Evolutionary conservation across 1,140 invertebrate species (phyloP).

Genomic region (Procambarus clarkii): DNA sequence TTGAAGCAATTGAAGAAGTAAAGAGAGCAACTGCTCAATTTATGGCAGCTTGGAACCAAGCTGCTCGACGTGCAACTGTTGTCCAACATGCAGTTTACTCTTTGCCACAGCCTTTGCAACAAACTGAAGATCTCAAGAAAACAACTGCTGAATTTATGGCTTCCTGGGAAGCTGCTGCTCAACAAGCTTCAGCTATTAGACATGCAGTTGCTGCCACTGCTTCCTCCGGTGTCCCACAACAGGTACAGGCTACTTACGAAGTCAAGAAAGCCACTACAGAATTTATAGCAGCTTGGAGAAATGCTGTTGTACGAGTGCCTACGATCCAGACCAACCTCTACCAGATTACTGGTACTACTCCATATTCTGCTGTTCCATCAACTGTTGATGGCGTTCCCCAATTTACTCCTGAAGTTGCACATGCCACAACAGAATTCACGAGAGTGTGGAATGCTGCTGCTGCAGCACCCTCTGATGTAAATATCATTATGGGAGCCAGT

Average conservation of each 20-base stretch:
- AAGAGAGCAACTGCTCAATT: slow-evolving; percentile 31
- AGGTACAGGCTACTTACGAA: slow-evolving; percentile 26
- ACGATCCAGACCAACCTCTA: too few species aligned
- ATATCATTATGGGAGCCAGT: slow-evolving; percentile 49
- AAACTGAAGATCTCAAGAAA: not conserved
- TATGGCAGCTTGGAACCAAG: slow-evolving; percentile 29
- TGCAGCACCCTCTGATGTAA: slow-evolving; percentile 46
- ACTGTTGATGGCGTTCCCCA: slow-evolving; percentile 21
- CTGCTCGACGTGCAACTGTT: slow-evolving; percentile 19
- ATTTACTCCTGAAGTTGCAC: slow-evolving; percentile 16
- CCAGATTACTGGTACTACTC: not conserved
- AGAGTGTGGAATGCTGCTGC: slow-evolving; percentile 49
- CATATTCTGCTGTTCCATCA: not conserved
- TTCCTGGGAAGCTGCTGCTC: slow-evolving; percentile 30
- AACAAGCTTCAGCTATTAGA: slow-evolving; percentile 16
- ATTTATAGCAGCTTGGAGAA: slow-evolving; percentile 38
- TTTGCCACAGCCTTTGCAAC: not conserved
- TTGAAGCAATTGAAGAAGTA: slow-evolving; percentile 28
- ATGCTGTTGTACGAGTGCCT: slow-evolving; percentile 7
- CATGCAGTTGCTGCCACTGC: not conserved
- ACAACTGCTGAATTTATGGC: slow-evolving; percentile 27
- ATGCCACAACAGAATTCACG: slow-evolving; percentile 47
- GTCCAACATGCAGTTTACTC: not conserved
- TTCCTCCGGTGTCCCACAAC: not conserved
- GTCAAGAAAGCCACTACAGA: slow-evolving; percentile 34